Conservation (phyloP, 1,140 invertebrate species). For the Sminthurides bifidus region DNA sequence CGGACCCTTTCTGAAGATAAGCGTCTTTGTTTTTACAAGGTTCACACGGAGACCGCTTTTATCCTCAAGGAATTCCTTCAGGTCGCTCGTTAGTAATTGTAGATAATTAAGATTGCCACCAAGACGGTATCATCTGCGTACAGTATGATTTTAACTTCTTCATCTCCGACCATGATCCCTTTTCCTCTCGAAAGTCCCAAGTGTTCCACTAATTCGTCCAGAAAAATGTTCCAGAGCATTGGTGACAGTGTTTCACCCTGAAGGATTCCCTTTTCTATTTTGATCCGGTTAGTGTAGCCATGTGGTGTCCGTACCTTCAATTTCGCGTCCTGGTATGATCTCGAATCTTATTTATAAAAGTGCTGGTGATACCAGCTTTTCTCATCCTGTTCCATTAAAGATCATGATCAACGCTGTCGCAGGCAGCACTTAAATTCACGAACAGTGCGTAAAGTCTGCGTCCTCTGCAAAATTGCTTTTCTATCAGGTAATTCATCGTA, state of each 20-base stretch:
- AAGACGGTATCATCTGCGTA: background rate
- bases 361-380: background rate
- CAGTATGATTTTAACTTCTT: background rate
- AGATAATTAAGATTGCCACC: background rate
- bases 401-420: slow-evolving; percentile 11
- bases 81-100: background rate
- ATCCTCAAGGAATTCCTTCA: background rate
- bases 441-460: slow-evolving; percentile 14
- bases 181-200: background rate
- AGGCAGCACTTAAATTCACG: slow-evolving; percentile 16
- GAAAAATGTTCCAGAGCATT: background rate
- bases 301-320: background rate
- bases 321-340: background rate
- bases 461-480: background rate
- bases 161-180: background rate
- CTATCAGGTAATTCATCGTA: background rate
- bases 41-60: background rate
- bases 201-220: background rate
- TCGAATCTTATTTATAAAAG: slow-evolving; percentile 9
- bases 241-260: slow-evolving; percentile 10
- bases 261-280: slow-evolving; percentile 2
- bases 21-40: background rate
- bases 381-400: slow-evolving; percentile 5
- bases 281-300: background rate
- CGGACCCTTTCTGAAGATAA: no score